Conservation (phyloP, 2,797 vertebrate genomes). For the Coendou prehensilis region DNA sequence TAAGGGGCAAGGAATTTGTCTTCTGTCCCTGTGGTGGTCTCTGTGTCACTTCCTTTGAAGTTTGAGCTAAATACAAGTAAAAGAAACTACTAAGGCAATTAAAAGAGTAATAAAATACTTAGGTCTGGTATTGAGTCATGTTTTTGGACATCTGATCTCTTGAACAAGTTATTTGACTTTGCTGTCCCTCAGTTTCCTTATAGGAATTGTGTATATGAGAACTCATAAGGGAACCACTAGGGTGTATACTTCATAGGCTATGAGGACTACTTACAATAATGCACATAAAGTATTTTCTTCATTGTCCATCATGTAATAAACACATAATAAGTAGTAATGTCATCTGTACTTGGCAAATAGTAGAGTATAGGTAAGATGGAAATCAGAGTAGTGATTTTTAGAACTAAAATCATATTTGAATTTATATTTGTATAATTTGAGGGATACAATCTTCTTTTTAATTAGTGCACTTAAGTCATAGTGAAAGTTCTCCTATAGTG, state of each 20-base stretch:
- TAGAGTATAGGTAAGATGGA: background rate
- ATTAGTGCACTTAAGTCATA: constrained; percentile 21
- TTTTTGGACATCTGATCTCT: background rate
- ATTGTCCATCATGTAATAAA: constrained; percentile 6
- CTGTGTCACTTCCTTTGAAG: constrained; percentile 1
- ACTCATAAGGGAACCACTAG: background rate
- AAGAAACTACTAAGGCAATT: background rate
- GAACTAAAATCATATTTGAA: constrained; percentile 44
- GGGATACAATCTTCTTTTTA: constrained; percentile 1
- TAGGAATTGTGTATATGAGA: background rate
- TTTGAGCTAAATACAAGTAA: constrained; percentile 43
- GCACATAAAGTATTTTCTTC: constrained; percentile 3
- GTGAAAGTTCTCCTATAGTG: constrained; percentile 53
- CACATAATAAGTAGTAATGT: constrained; percentile 26
- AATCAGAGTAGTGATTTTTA: constrained; percentile 55
- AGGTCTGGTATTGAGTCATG: constrained; percentile 10
- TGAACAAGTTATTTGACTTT: background rate
- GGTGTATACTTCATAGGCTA: background rate
- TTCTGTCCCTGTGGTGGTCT: background rate
- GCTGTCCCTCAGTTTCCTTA: constrained; percentile 10
- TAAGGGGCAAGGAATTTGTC: background rate
- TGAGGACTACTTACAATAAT: background rate
- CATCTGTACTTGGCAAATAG: background rate
- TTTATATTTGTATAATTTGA: constrained; percentile 43
- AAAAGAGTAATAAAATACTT: background rate